Evolutionary conservation across 1,140 invertebrate species (phyloP).

Genomic region (Phymorhynchus buccinoides): DNA sequence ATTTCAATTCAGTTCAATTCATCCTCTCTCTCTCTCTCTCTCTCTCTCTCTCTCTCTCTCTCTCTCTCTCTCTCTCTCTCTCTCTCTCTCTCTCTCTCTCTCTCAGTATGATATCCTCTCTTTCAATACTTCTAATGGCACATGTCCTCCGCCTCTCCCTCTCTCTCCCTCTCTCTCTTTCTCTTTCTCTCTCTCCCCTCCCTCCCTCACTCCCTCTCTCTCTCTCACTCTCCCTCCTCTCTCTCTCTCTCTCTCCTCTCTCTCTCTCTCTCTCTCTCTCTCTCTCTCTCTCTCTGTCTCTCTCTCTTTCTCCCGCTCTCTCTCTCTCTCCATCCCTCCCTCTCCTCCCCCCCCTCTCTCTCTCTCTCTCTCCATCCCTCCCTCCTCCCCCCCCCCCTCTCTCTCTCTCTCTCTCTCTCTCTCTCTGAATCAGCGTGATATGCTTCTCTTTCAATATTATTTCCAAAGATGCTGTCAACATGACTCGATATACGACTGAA

Average conservation of each 20-base stretch:
- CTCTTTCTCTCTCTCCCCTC: conserved; percentile 1
- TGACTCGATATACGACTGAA: too few species aligned
- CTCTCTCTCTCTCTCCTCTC: background rate
- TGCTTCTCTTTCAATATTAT: too few species aligned
- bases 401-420: conserved; percentile 9
- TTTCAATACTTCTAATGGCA: background rate
- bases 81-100: conserved; percentile 8
- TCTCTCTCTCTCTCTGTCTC: background rate
- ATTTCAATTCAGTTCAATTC: too few species aligned
- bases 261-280: background rate
- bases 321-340: background rate
- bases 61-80: conserved; percentile 8
- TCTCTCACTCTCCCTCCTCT: background rate
- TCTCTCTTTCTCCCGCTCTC: too few species aligned
- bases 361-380: background rate
- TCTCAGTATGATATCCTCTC: background rate
- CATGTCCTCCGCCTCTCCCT: background rate
- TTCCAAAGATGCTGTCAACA: too few species aligned
- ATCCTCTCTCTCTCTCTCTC: background rate
- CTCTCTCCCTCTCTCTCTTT: background rate
- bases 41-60: background rate
- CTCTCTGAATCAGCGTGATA: too few species aligned
- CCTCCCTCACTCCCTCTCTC: background rate
- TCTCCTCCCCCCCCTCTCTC: background rate
- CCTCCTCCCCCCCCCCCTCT: background rate